phyloP scores from a whole-genome alignment of 2,797 vertebrate genomes.

The Chelon auratus region DNA sequence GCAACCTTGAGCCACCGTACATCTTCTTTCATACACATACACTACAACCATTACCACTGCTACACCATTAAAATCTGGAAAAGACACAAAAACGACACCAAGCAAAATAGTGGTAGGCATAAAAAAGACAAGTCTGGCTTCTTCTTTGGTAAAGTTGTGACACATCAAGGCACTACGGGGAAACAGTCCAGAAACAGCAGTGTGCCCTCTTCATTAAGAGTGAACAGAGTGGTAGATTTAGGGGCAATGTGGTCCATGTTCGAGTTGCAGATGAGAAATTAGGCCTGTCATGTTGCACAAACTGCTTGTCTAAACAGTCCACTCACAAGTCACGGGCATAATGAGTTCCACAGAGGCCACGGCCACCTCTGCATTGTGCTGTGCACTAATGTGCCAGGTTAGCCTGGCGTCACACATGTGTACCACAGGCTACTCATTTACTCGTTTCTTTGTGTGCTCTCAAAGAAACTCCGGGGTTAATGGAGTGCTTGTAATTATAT shows the following conservation, averaged over 20 bases:
- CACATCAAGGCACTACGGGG: conserved; percentile 4
- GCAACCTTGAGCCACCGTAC: conserved; percentile 12
- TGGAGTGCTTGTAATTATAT: conserved; percentile 68
- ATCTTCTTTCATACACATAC: background rate
- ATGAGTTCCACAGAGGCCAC: conserved; percentile 64
- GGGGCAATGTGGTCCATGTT: conserved; percentile 46
- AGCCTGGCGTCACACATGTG: conserved; percentile 32
- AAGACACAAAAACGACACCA: no score
- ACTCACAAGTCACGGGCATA: conserved; percentile 50
- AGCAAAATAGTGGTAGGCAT: background rate
- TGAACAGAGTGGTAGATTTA: conserved; percentile 26
- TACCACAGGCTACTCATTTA: conserved; percentile 20
- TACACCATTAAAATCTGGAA: background rate
- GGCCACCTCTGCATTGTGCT: conserved; percentile 31
- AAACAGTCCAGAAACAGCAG: conserved; percentile 3
- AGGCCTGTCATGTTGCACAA: conserved; percentile 64
- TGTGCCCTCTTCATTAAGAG: conserved; percentile 42
- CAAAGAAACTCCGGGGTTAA: conserved; percentile 58
- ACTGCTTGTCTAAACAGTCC: conserved; percentile 72
- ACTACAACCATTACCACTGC: background rate
- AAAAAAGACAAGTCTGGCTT: background rate
- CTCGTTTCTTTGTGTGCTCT: conserved; percentile 34
- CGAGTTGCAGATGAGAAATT: conserved; percentile 60
- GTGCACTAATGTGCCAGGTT: conserved; percentile 46
- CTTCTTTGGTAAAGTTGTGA: conserved; percentile 7